Evolutionary conservation across 2,113 vertebrate genomes (phyloP), one percentile per base, ranked within the genome.

Genomic region (rabbit (Oryctolagus cuniculus)): DNA sequence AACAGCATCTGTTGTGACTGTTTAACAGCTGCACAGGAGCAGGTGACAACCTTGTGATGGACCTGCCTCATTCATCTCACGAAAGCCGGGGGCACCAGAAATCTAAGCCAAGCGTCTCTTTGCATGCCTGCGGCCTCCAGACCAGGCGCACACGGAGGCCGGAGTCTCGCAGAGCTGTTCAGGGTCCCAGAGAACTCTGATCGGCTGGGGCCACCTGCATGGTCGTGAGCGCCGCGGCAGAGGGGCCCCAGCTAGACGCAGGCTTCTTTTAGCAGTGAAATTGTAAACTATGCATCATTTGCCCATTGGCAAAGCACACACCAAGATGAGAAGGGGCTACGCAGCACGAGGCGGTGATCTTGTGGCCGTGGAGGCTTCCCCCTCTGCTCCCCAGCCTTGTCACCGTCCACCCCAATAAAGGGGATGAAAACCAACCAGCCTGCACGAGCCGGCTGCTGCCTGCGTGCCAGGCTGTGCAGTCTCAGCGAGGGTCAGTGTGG

Each of bases 401-500:
- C 15, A 17, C 0, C 1, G 29, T 25, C 0, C 17, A 24, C 67
- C 27, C 24, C 27, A 25, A 29, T 67, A 25, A 79, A 80, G 51
- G 44, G 53, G 61, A 36, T 36, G 77, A 29, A 22, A 12, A 19
- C 11, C n/a, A 34, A 19, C 8, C 12, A 27, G 10, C 16, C 75
- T 29, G 67, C 64, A 29, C 16, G 10, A 55, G 66, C 78, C 16
- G 55, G 19, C 15, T 17, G 55, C 55, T 6, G 6, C 70, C 5
- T 1, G 58, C 11, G 64, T 16, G 9, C 25, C 4, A 21, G 31
- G 29, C n/a, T 34, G 36, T 13, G 8, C 25, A 6, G 0, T 6
- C 34, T 17, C 6, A 24, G 4, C n/a, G 1, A 19, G 25, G 10
- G 19, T 64, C 2, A 1, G 3, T 2, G 36, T 1, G 3, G 63